Evolutionary conservation across 2,113 vertebrate species (phyloP), one percentile per base, ranked within the genome.

Genomic region (Grammomys dolichurus): DNA sequence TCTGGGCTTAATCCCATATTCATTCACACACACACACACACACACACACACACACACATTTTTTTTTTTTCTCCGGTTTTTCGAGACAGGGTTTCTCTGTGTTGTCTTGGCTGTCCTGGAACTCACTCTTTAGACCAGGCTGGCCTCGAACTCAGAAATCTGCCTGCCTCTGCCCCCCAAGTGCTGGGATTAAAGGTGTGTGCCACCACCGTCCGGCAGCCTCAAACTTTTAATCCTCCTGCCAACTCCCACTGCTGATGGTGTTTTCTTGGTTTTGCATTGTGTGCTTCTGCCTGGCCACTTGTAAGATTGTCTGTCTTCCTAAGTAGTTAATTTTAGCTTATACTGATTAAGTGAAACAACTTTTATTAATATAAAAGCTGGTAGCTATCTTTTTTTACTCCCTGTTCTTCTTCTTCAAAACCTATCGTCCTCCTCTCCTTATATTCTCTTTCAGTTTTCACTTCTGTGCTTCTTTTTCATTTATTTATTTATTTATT

Each of bases 271-370:
- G 40, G 36, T 56, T 65, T 84, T 85, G 10, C 58, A 31, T 43
- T 43, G 40, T 65, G 60, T 40, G 31, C 26, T 31, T 65, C n/a
- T 48, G 84, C 43, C 56, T 48, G 63, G 60, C 40, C 40, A 10
- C 43, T 48, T 67, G 84, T 43, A 46, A 51, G 48, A 31, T 11
- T 88, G 33, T 28, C 12, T 87, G 8, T 69, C n/a, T 84, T 17
- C 24, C 28, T 70, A 58, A 89, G 81, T 85, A 48, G 46, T 70
- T 92, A 94, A 43, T 85, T 95, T 87, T 73, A 93, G 56, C 86
- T 93, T 40, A 87, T 95, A 28, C 78, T 89, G 84, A 84, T 90
- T 94, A 67, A 92, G 31, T 92, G 43, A 92, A 87, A 63, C 17
- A 19, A 85, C 12, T 69, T n/a, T 43, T 63, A 67, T 28, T 89